Evolutionary conservation across 2,888 invertebrate genomes (phyloP).

Genomic region (Chesias legatella): DNA sequence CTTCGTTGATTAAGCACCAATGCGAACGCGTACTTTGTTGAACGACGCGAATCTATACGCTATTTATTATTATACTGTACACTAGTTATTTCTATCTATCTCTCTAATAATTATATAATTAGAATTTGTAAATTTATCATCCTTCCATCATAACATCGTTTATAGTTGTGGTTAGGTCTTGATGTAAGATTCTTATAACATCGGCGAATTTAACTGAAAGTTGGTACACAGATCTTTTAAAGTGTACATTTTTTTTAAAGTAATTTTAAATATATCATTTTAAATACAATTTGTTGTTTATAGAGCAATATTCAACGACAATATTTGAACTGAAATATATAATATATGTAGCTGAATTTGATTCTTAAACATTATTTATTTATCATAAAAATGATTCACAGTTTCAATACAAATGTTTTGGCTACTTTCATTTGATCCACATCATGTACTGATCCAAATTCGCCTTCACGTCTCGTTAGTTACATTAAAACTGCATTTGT

Average conservation of each 20-base stretch:
- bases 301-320: too few species aligned
- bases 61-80: conserved; percentile 59
- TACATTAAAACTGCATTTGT: conserved; percentile 75
- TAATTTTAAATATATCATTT: too few species aligned
- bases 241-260: too few species aligned
- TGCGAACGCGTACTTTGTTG: conserved; percentile 43
- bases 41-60: conserved; percentile 47
- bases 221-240: too few species aligned
- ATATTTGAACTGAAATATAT: conserved; percentile 3
- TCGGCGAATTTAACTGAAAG: conserved; percentile 8
- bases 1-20: conserved; percentile 59
- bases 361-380: too few species aligned
- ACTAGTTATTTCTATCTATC: conserved; percentile 72
- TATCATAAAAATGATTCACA: too few species aligned
- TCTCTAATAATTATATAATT: conserved; percentile 63
- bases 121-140: conserved; percentile 70
- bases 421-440: conserved; percentile 5
- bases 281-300: too few species aligned
- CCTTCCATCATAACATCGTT: conserved; percentile 48
- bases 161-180: conserved; percentile 31
- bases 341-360: too few species aligned
- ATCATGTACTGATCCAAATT: conserved; percentile 22
- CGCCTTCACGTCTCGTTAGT: conserved; percentile 50
- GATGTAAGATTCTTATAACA: conserved; percentile 31
- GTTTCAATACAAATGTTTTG: too few species aligned